Base-by-base conservation (phyloP, 92 coral and sea anemone species). In the Paramuricea clavata region DNA sequence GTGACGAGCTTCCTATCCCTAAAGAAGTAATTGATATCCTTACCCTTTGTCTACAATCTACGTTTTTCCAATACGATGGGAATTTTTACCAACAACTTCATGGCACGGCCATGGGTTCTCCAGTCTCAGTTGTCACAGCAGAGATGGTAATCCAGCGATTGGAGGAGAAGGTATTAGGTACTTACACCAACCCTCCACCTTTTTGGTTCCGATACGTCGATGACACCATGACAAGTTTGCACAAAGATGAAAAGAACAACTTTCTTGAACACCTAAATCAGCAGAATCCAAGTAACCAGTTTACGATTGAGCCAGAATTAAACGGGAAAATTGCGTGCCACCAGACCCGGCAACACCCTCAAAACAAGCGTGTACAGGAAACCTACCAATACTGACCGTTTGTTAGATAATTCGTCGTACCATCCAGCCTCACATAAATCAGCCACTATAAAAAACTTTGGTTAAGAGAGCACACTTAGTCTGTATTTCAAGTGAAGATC, bases 81-180 rank as follows among this genome's bases (percentile, higher is more conserved):
- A 49, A 83, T 71, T 83, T 84, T 52, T 89, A 61, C 87, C 74
- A 64, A 83, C 92, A 89, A 44, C 85, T 84, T 42, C 88, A 83
- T 47, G 69, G 89, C 21, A 89, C 92, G 67, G 91, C 76, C 1
- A 81, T 62, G 86, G 86, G 86, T 50, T 81, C 86, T 36, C 86
- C 76, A 31, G 86, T 81, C 54, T 81, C 76, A 15, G 74, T 81
- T 64, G 76, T 81, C 33, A 76, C 62, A 50, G 74, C 86, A 32
- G 86, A 81, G 64, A 61, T 81, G 11, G 76, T 81, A 50, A 81
- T 81, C 76, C 86, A 81, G 35, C 33, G 64, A 72, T 34, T 81
- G 27, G 86, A 81, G 57, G 64, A 81, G 56, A 39, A 69, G 60
- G 76, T n/a, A 49, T 34, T 81, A 52, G 74, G 57, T 1, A 81